Base-by-base conservation (phyloP, 2,113 vertebrate species). In the Tylochromis polylepis region DNA sequence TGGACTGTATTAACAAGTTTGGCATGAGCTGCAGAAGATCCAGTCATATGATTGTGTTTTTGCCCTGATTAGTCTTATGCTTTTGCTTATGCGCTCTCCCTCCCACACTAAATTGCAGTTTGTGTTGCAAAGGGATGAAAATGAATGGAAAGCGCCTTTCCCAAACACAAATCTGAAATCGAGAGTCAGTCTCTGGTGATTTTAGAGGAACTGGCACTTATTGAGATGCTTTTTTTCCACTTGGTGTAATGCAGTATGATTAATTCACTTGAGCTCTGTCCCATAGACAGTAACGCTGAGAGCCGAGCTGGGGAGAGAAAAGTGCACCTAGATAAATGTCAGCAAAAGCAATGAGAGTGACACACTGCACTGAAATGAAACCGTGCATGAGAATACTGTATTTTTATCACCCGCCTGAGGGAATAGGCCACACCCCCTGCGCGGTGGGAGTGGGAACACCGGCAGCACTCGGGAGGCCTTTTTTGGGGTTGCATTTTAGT, bases 1-100 rank as follows among this genome's bases (percentile, higher is more conserved):
- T 90, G 15, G 78, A 57, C 78, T 93, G 49, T 85, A 89, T 87
- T 94, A 92, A 93, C 82, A 86, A 83, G 88, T 94, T 88, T 88
- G 83, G 91, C 90, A 88, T 93, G 91, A 92, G 90, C 77, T 87
- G 84, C 84, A 84, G 59, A 75, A 90, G 78, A 83, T 87, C 41
- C 49, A 79, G 91, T 94, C 93, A 92, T 84, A 93, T 94, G 92
- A 93, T 79, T 77, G 24, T 92, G 85, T 88, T 93, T 93, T 90
- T 91, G 75, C 18, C 11, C 83, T 34, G 38, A 49, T 89, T 79
- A 59, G 34, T 79, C 31, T 77, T 53, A 77, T 53, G 72, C 46
- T 34, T 53, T 70, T 6, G 27, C 49, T 36, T 29, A 36, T 67
- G 31, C 51, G 80, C 58, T 22, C 15, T 31, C 24, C 18, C 18